These are phyloP conservation scores for Solenopsis fugax DNA, from an alignment of 1,140 invertebrate genomes.

Conservation along the genomic window DNA sequence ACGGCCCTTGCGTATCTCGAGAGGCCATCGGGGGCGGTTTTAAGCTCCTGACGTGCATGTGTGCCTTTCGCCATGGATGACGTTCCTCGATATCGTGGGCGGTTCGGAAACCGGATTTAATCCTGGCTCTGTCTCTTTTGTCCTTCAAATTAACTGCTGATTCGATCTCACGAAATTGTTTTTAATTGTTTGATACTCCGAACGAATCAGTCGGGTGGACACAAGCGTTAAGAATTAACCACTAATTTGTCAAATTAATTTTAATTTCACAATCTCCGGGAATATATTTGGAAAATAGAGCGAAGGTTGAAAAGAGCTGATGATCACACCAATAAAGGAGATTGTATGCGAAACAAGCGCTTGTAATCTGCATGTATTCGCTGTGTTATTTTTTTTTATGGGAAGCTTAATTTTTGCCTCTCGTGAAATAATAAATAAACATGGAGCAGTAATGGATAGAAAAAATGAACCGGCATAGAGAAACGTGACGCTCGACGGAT, in stretches of 20 bases:
- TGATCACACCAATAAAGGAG: conserved; percentile 11
- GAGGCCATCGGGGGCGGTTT: conserved; percentile 57
- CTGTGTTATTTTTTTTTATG: not conserved
- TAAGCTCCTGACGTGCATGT: conserved; percentile 43
- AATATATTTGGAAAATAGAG: not conserved
- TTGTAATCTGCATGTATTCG: conserved; percentile 3
- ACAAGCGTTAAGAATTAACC: not conserved
- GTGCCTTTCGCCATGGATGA: conserved; percentile 33
- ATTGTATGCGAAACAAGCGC: conserved; percentile 13
- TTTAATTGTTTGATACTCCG: not conserved
- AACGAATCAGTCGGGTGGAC: not conserved
- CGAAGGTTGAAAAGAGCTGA: not conserved
- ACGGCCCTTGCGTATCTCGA: conserved; percentile 49
- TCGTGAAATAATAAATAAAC: conserved; percentile 14
- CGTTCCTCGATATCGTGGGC: conserved; percentile 38
- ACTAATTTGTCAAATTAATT: not conserved
- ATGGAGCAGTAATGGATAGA: not conserved
- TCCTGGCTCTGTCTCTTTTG: conserved; percentile 34
- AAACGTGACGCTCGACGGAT: not conserved
- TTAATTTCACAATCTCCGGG: not conserved
- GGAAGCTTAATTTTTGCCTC: not conserved
- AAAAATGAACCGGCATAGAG: not conserved
- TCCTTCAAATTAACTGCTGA: conserved; percentile 33
- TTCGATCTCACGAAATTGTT: not conserved
- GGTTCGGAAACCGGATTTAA: conserved; percentile 25